A percentile compares a stretch with the other conserved stretches of the same genome.
These are phyloP conservation scores for Anguilla rostrata DNA, from an alignment of 2,113 vertebrate species.

Conservation along the genomic window DNA sequence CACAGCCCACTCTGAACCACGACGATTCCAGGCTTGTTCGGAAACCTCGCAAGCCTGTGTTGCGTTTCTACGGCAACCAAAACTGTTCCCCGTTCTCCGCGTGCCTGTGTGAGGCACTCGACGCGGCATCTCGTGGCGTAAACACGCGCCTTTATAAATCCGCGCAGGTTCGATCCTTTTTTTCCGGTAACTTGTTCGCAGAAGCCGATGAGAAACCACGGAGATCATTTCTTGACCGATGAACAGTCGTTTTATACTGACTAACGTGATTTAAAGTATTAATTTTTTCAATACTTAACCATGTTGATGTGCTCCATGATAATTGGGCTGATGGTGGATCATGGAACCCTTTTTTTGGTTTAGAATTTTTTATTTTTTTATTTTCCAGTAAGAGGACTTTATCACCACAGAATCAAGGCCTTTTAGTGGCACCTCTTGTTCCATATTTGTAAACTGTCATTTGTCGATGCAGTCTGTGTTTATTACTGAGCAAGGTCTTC, in stretches of 20 bases:
- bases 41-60: not conserved
- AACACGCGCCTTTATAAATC: not conserved
- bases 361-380: not conserved
- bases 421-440: conserved; percentile 16
- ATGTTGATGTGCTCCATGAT: not conserved
- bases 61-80: not conserved
- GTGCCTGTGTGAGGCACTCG: not conserved
- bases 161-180: not conserved
- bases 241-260: not conserved
- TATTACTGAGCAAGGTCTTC: conserved; percentile 5
- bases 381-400: conserved; percentile 20
- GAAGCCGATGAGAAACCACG: not conserved
- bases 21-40: not conserved
- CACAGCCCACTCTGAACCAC: not conserved
- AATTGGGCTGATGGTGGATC: not conserved
- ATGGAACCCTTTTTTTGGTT: not conserved
- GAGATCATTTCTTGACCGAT: not conserved
- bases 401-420: conserved; percentile 8
- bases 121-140: not conserved
- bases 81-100: not conserved
- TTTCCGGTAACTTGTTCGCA: not conserved
- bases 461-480: conserved; percentile 21
- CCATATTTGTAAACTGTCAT: conserved; percentile 22
- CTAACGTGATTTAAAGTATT: conserved; percentile 11
- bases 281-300: conserved; percentile 6